Evolutionary conservation across 2,888 invertebrate genomes (phyloP).

Genomic region (Gryllus longicercus): DNA sequence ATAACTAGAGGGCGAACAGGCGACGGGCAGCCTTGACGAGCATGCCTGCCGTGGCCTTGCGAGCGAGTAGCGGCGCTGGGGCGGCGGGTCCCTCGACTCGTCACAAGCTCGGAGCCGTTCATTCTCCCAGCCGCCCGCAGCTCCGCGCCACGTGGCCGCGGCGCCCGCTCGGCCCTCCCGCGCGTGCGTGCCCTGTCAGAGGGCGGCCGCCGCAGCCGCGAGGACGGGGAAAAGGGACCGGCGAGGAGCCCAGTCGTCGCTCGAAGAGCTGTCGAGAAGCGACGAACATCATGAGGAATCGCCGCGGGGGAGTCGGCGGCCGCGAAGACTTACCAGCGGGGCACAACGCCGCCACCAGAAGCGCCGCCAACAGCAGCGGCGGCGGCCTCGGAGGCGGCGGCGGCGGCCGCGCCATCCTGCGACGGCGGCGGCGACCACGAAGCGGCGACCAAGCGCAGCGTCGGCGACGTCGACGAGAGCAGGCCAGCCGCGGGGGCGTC

Average conservation of each 20-base stretch:
- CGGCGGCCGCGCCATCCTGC: neutral
- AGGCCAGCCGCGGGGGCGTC: neutral
- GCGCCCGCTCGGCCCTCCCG: neutral
- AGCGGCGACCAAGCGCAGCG: neutral
- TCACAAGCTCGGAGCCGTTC: neutral
- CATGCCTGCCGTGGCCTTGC: no score
- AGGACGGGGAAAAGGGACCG: no score
- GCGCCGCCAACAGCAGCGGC: neutral
- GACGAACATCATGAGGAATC: no score
- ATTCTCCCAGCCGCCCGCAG: neutral
- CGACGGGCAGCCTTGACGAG: neutral
- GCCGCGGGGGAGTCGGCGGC: no score
- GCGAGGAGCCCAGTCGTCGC: no score
- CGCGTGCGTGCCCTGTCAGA: no score
- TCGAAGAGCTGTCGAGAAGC: no score
- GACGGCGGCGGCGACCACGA: neutral
- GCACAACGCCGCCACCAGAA: neutral
- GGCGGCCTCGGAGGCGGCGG: neutral
- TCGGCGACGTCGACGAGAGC: neutral
- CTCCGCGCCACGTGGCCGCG: constrained; percentile 11
- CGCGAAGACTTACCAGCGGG: neutral
- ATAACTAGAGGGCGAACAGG: neutral
- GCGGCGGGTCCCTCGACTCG: constrained; percentile 6
- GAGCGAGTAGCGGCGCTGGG: neutral
- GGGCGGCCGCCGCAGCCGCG: no score